Base-by-base conservation (phyloP, 2,797 vertebrate genomes). In the Masticophis lateralis region DNA sequence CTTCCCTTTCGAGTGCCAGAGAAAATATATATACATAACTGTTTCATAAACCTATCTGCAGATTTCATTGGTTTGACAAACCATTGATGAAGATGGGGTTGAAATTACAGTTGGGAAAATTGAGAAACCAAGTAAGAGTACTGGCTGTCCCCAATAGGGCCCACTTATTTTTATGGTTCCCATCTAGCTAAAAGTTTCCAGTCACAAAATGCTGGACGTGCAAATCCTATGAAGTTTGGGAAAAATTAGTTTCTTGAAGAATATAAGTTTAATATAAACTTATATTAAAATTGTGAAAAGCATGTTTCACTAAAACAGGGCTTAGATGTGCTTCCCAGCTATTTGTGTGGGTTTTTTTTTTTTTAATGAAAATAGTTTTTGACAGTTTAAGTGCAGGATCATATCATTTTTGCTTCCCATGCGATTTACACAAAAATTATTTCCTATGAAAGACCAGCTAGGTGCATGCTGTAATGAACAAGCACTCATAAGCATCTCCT, bases 401-500 rank as follows among this genome's bases (percentile, higher is more conserved):
- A 92, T 83, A 37, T 88, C 6, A 51, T 86, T 86, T 74, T 94
- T 69, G 53, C 6, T 89, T 89, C 92, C 28, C 1, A 90, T 94
- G 94, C 88, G 10, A 2, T 92, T 92, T 43, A 83, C 90, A 79
- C 0, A 0, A 32, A 47, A 0, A 2, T 4, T 90, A 61, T 51
- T 91, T 89, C 92, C 1, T 28, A 4, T 20, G 8, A 57, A 92
- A 74, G 89, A 25, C 88, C 95, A 94, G 16, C 28, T 28, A 74
- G 86, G 14, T 0, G 1, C 14, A 1, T 18, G 12, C 3, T 32
- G 6, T 51, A 94, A 86, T 89, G 32, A 94, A 43, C 89, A 61
- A 63, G 89, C 60, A n/a, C n/a, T 14, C n/a, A 86, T 14, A 61
- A 86, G 51, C 37, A 83, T 90, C 95, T 93, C 16, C 28, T 88